Evolutionary conservation across 1,140 invertebrate species (phyloP), one percentile per base, ranked within the genome.

Genomic region (Aricia agestis): DNA sequence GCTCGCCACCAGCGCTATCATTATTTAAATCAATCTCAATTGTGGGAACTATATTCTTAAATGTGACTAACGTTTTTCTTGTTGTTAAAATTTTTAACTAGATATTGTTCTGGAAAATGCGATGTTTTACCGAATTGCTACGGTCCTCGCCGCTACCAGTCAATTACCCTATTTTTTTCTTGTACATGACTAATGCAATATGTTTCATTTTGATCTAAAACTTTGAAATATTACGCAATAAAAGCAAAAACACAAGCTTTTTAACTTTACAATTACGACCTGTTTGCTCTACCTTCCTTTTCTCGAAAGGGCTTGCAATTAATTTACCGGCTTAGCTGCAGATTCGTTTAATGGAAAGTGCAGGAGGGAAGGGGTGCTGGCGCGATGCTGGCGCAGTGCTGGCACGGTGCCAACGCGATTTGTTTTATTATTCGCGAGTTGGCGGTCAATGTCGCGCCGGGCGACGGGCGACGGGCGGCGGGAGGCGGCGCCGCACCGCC

Each of bases 401-500:
- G 36, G 36, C 36, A 36, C 36, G 2, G 36, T 36, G 36, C 36
- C 36, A 36, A 89, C 80, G 76, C 77, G 82, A 83, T 87, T 88
- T 83, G 76, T 84, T 88, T 90, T 87, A 88, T 89, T 88, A 87
- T 89, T 85, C 84, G 83, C 79, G 71, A 69, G 75, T 83, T 87
- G 83, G 84, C 86, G 87, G 87, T 89, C 87, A 89, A 87, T 91
- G 89, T 90, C 86, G 87, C 86, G 89, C 80, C 89, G 75, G 78
- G 66, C 25, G 25, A 25, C 25, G 25, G 25, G 25, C 25, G 25
- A 3, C 25, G 25, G 25, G 25, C 25, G 25, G 25, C 25, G 25
- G 0, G 25, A 25, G 25, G 25, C 73, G 74, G 75, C 80, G 80
- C 76, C 82, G 75, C 70, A 73, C 77, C 72, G 66, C 68, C 66